Base-by-base conservation (phyloP, 1,140 invertebrate genomes). In the Sitophilus oryzae region DNA sequence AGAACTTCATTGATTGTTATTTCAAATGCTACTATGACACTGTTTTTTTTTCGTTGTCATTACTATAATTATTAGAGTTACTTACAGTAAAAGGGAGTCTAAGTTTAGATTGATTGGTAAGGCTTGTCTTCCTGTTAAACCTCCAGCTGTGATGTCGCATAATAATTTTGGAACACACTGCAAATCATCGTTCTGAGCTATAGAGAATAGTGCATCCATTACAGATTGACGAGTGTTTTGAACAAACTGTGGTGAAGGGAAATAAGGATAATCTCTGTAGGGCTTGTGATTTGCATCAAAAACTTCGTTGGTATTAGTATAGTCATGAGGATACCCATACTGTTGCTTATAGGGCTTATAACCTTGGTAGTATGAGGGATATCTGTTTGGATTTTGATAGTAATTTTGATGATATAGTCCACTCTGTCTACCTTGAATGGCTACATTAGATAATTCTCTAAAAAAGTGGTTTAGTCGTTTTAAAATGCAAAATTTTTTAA, bases 91-190 rank as follows among this genome's bases (percentile, higher is more conserved):
- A 61, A 89, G 70, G 30, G 82, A 77, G 57, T 83, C 81, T 59
- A 80, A 75, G 56, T 79, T 80, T 45, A 81, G 63, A 58, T 82
- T 74, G 50, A 76, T 75, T 1, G 66, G 68, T 42, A 63, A 55
- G 36, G 71, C 70, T 48, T 73, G 72, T n/a, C 63, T 62, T 10
- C 77, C 77, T 14, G 80, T 76, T 63, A 77, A 72, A 36, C 79
- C 76, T 3, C 81, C 82, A 9, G 80, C 82, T 34, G 85, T 82
- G 22, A 85, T 77, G 71, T 89, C 85, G 64, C 88, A 89, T 37
- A 90, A 74, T 56, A 90, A 75, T 68, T 85, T 78, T 2, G 86
- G 82, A 40, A 89, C 83, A 66, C 88, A 90, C 61, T 85, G 79
- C 44, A 82, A 74, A 68, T 88, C 85, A 66, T 89, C 88, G 70